Conservation (phyloP, 2,888 invertebrate genomes). For the Drosophila falleni region DNA sequence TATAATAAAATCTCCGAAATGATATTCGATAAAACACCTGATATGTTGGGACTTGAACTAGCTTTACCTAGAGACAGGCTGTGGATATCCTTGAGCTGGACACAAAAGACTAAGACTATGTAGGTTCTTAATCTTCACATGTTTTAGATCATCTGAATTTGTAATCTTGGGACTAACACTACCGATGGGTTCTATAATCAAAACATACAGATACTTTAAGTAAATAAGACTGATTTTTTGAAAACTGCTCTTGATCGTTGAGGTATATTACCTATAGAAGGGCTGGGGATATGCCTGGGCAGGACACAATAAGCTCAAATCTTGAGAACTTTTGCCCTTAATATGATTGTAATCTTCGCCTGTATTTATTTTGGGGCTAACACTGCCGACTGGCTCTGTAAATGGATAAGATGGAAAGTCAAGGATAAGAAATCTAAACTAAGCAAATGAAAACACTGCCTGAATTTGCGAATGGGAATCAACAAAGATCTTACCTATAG, state of each 20-base stretch:
- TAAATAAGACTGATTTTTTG: conserved; percentile 1
- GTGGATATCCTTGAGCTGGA: conserved; percentile 90
- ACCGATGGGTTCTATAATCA: conserved; percentile 87
- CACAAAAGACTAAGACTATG: conserved; percentile 88
- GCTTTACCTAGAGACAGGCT: conserved; percentile 87
- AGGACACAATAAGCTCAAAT: conserved; percentile 87
- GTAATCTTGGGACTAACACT: conserved; percentile 88
- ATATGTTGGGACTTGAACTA: conserved; percentile 7
- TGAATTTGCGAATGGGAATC: conserved; percentile 11
- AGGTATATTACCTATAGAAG: conserved; percentile 87
- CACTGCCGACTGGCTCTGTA: conserved; percentile 85
- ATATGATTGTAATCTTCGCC: conserved; percentile 87
- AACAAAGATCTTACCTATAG: conserved; percentile 87
- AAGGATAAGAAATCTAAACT: background rate
- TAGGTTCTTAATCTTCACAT: conserved; percentile 77
- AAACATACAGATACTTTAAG: background rate
- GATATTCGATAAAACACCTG: conserved; percentile 9
- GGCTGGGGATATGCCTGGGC: conserved; percentile 90
- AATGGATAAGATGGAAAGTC: conserved; percentile 23
- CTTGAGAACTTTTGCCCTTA: conserved; percentile 86
- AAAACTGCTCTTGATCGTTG: conserved; percentile 51
- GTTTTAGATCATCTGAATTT: conserved; percentile 85
- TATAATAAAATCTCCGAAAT: rapidly evolving
- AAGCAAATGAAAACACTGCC: conserved; percentile 51
- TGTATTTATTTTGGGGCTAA: conserved; percentile 89